Conservation (phyloP, 2,113 vertebrate species). For the Upupa epops region DNA sequence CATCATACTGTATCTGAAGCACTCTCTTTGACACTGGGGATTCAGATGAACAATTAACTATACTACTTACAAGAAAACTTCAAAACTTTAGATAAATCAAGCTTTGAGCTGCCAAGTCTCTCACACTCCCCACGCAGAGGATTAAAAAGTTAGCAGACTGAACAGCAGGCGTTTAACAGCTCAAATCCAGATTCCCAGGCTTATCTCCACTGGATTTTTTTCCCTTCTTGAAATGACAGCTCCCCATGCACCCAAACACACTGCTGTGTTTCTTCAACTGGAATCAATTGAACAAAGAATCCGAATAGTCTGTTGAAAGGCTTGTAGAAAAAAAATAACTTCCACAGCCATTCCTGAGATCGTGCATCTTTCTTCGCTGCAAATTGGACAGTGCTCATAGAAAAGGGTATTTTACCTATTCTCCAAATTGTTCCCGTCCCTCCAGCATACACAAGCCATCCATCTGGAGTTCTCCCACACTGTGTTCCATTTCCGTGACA, state of each 20-base stretch:
- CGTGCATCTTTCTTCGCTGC: neutral
- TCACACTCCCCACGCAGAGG: neutral
- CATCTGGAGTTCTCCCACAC: neutral
- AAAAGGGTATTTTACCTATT: neutral
- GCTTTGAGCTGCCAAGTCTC: neutral
- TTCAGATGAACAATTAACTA: neutral
- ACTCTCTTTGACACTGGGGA: fast-evolving
- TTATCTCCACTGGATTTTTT: neutral
- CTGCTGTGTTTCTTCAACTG: constrained; percentile 26
- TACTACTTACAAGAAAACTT: neutral
- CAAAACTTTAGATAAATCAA: neutral
- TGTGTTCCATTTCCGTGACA: neutral
- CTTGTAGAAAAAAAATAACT: constrained; percentile 18
- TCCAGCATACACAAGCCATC: neutral
- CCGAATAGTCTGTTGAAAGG: constrained; percentile 23
- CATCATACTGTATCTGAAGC: neutral
- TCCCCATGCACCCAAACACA: constrained; percentile 27
- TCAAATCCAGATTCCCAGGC: neutral
- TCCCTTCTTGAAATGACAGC: neutral
- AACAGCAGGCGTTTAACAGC: neutral
- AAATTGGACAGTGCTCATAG: neutral
- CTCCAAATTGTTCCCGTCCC: neutral
- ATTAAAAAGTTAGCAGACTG: neutral
- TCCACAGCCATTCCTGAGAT: constrained; percentile 14
- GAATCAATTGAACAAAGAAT: constrained; percentile 44